A percentile compares a stretch with the other conserved stretches of the same genome.
phyloP scores from a whole-genome alignment of 2,113 vertebrate genomes.

The Notechis scutatus region DNA sequence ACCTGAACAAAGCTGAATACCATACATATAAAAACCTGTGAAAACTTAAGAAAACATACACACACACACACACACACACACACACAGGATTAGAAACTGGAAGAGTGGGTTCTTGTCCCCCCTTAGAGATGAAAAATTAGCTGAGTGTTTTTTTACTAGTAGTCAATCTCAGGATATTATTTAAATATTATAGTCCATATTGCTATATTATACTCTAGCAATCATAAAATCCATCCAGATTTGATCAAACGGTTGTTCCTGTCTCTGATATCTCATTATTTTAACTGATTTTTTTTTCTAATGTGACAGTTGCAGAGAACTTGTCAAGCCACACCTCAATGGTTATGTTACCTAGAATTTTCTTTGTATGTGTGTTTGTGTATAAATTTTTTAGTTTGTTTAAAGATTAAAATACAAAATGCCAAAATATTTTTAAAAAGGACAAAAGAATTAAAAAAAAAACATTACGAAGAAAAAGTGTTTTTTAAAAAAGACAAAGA shows the following conservation, averaged over 20 bases:
- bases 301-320: not conserved
- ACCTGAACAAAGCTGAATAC: too few species aligned
- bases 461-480: too few species aligned
- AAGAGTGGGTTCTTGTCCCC: not conserved
- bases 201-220: not conserved
- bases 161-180: not conserved
- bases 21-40: too few species aligned
- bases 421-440: too few species aligned
- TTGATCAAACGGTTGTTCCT: not conserved
- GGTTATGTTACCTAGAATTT: not conserved
- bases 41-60: too few species aligned
- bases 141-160: not conserved
- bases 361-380: too few species aligned
- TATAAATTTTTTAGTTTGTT: too few species aligned
- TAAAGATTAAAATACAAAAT: too few species aligned
- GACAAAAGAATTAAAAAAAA: too few species aligned
- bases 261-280: not conserved
- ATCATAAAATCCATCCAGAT: not conserved
- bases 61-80: too few species aligned
- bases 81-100: not conserved
- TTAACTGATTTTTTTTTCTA: not conserved
- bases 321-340: not conserved
- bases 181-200: not conserved
- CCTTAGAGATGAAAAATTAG: not conserved
- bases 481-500: too few species aligned